A percentile compares a stretch with the other conserved stretches of the same genome.
Conservation (phyloP, 2,113 vertebrate species). For the Corythaixoides concolor region DNA sequence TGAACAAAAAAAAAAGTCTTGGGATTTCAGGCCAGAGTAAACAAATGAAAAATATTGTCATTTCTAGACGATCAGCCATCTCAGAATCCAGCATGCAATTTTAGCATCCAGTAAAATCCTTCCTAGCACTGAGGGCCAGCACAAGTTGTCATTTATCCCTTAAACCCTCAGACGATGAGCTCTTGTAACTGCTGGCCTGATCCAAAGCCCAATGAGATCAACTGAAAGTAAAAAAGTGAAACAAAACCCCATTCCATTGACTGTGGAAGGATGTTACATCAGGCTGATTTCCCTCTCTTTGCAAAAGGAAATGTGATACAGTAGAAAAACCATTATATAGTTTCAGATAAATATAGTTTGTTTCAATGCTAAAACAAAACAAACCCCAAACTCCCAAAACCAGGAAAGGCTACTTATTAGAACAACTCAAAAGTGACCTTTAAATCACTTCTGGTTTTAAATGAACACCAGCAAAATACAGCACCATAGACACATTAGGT, state of each 20-base stretch:
- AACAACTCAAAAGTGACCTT: conserved; percentile 64
- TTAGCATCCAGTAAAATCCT: conserved; percentile 38
- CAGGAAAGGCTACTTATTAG: conserved; percentile 67
- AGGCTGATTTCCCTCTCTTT: not conserved
- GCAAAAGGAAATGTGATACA: conserved; percentile 61
- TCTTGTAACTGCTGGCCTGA: conserved; percentile 34
- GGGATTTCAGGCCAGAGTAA: conserved; percentile 69
- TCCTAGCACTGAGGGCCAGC: conserved; percentile 11
- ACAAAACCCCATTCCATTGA: not conserved
- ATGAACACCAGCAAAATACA: conserved; percentile 70
- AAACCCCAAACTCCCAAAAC: conserved; percentile 34
- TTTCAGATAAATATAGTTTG: conserved; percentile 70
- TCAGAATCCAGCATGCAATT: conserved; percentile 63
- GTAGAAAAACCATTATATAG: conserved; percentile 48
- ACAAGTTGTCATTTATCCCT: not conserved
- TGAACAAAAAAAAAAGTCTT: not conserved
- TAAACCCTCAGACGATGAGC: not conserved
- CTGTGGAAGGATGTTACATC: conserved; percentile 5
- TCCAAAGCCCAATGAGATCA: not conserved
- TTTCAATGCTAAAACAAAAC: conserved; percentile 60
- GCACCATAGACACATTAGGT: conserved; percentile 74
- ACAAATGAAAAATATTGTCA: conserved; percentile 32
- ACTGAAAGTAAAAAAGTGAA: conserved; percentile 18
- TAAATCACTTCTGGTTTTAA: conserved; percentile 67
- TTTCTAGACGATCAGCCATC: conserved; percentile 56